These are phyloP conservation scores for Drosophila asahinai DNA, from an alignment of 1,140 invertebrate species.

Conservation along the genomic window DNA sequence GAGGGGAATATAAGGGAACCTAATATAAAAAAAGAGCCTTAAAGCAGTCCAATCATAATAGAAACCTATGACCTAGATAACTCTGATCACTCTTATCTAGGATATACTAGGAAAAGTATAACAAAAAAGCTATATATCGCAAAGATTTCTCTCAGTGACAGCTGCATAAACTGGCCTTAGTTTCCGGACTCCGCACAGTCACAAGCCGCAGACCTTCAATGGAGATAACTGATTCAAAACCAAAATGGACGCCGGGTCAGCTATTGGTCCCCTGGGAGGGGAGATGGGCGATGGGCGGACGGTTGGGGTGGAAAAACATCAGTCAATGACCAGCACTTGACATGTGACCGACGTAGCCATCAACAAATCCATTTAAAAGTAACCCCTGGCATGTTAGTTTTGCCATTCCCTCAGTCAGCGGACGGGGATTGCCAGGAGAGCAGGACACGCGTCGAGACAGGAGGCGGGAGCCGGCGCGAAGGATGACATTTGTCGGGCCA, in stretches of 20 bases:
- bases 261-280: constrained; percentile 20
- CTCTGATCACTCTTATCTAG: no score
- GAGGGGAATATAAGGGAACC: neutral
- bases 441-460: neutral
- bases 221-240: constrained; percentile 40
- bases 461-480: neutral
- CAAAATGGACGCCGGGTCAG: constrained; percentile 19
- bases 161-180: constrained; percentile 13
- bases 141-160: constrained; percentile 10
- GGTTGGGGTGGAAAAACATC: constrained; percentile 28
- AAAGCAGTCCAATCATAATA: no score
- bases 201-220: constrained; percentile 10
- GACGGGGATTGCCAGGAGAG: constrained; percentile 5
- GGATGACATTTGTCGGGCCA: constrained; percentile 48
- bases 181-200: neutral
- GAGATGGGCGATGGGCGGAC: neutral
- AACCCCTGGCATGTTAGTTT: constrained; percentile 27
- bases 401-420: neutral
- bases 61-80: no score
- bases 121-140: no score
- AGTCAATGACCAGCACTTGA: constrained; percentile 71
- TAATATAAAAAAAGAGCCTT: no score
- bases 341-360: constrained; percentile 74
- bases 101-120: no score
- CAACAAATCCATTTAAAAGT: constrained; percentile 75